A percentile compares a stretch with the other conserved stretches of the same genome.
Evolutionary conservation across 2,797 vertebrate species (phyloP).

Genomic region (Darevskia mixta): DNA sequence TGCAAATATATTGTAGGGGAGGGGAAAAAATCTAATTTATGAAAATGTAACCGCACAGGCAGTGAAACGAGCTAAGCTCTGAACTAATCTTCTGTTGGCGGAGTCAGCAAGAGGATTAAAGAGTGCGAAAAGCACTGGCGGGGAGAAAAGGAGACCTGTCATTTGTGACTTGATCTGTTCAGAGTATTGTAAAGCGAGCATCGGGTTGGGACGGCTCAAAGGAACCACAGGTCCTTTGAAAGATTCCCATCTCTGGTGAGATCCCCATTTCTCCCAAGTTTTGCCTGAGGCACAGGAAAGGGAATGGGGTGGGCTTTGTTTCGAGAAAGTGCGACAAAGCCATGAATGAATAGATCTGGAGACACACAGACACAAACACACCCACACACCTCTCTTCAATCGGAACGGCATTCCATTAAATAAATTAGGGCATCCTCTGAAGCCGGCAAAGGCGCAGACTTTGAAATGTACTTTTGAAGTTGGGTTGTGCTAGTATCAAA

Average conservation of each 20-base stretch:
- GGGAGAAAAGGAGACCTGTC: conserved; percentile 37
- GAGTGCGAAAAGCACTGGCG: conserved; percentile 49
- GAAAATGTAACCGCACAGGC: conserved; percentile 28
- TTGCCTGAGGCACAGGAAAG: neutral
- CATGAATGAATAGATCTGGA: neutral
- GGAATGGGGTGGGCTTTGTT: neutral
- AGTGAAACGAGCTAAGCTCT: conserved; percentile 45
- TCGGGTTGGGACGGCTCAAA: neutral
- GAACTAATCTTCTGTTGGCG: conserved; percentile 48
- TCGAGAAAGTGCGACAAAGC: neutral
- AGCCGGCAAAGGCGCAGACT: no score
- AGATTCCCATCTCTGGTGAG: neutral
- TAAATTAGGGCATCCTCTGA: neutral
- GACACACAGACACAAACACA: no score
- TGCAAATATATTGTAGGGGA: neutral
- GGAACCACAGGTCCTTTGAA: conserved; percentile 13
- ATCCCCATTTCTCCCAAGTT: conserved; percentile 1
- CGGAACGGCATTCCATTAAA: neutral
- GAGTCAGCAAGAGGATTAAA: conserved; percentile 58
- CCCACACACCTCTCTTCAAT: neutral
- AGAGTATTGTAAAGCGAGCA: conserved; percentile 14
- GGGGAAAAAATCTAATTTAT: neutral
- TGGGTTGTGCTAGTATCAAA: neutral
- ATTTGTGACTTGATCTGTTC: conserved; percentile 11
- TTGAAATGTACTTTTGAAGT: neutral